These are phyloP conservation scores for Gorsachius goisagi DNA, from an alignment of 2,113 vertebrate species.

Conservation along the genomic window DNA sequence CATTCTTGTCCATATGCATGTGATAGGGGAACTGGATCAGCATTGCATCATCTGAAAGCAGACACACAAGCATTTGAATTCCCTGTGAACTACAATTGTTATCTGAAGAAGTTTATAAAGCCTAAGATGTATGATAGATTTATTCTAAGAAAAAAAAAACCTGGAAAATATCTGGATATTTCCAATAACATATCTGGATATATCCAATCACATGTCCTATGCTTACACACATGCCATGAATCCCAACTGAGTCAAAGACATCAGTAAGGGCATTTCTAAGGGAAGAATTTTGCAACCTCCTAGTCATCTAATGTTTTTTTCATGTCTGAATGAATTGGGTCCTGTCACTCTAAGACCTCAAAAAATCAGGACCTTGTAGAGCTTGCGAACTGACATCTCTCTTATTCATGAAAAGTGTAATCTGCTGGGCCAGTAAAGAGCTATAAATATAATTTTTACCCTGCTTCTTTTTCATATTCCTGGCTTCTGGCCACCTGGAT, in stretches of 20 bases:
- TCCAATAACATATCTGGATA: too few species aligned
- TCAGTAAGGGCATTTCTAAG: not conserved
- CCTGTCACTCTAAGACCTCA: not conserved
- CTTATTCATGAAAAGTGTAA: constrained; percentile 51
- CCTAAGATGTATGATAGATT: not conserved
- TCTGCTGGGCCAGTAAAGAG: constrained; percentile 15
- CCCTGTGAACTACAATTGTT: not conserved
- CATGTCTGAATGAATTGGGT: not conserved
- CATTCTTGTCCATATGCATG: not conserved
- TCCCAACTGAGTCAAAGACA: not conserved
- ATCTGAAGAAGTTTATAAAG: not conserved
- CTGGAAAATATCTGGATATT: not conserved
- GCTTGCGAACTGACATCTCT: not conserved
- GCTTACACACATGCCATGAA: not conserved
- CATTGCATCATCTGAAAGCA: not conserved
- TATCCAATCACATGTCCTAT: not conserved
- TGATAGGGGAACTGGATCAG: not conserved
- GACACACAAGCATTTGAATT: not conserved
- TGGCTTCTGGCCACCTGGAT: constrained; percentile 53
- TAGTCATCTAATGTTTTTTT: not conserved
- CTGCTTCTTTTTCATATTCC: constrained; percentile 29
- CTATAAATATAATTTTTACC: constrained; percentile 43
- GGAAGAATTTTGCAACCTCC: not conserved
- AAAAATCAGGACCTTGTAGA: not conserved
- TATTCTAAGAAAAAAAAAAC: not conserved